Base-by-base conservation (phyloP, 2,797 vertebrate genomes). In the Tragelaphus eurycerus region DNA sequence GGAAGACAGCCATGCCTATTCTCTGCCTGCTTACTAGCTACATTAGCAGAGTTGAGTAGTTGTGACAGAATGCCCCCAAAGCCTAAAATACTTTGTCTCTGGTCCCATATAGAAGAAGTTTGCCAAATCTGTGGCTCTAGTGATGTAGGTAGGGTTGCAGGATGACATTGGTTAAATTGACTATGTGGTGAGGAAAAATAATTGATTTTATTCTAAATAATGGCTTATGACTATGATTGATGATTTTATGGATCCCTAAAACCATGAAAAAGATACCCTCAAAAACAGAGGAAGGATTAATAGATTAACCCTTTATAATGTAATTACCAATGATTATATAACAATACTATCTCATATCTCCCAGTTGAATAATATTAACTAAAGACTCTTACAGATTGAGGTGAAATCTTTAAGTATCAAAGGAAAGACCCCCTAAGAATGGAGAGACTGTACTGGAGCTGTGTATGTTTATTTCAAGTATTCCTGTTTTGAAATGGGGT, bases 161-260 rank as follows among this genome's bases (percentile, higher is more conserved):
- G 60, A n/a, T 64, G 16, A 48, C n/a, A 78, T 71, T 82, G 74
- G 48, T 90, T 88, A 85, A 85, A 50, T n/a, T 64, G 25, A 86
- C 11, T 83, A 14, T 62, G 25, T 2, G 5, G 25, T 81, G 29
- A 84, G 4, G 79, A 90, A 84, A 84, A 48, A 7, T 71, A 86
- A 62, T 59, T 89, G 38, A 54, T 87, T 90, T 88, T 93, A 46
- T 91, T 93, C 38, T 88, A 23, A 82, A 46, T 95, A 88, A 92
- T 79, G 27, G 25, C 8, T 95, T 64, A 7, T 83, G 31, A 81
- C 54, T 48, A 0, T 87, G 43, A 85, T 62, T 81, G 29, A 34
- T 82, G 31, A 88, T 78, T 83, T 86, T 79, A 59, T 55, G 27
- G 86, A 57, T 95, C 38, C 38, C 27, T 81, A 90, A 59, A 67